Evolutionary conservation across 1,140 invertebrate genomes (phyloP), one percentile per base, ranked within the genome.

Genomic region (Hypothenemus hampei): DNA sequence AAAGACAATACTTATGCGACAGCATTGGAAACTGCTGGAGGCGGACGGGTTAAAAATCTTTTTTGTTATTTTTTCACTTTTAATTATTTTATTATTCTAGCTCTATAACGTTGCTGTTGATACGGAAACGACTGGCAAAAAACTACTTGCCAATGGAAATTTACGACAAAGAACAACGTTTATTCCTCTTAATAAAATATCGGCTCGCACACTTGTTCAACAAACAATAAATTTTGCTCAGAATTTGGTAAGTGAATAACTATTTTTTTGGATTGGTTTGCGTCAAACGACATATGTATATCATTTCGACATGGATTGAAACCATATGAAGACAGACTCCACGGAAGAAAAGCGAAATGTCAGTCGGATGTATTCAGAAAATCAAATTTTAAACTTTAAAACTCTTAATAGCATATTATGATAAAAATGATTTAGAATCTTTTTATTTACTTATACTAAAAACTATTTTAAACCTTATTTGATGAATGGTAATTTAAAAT

Each of bases 181-280:
- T 65, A 86, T 97, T 46, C 95, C 96, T n/a, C 77, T 98, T 36
- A 96, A 97, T 75, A 92, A 93, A 78, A 91, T 97, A 35, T 67
- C 73, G 40, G 80, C 80, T 1, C 71, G 73, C 55, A 61, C 71
- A 37, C 85, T 94, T 49, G 79, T 84, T 65, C 61, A 70, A 0
- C 65, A 75, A 33, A 79, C 77, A 1, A 67, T 95, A 4, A 69
- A 75, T 20, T 70, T 78, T 23, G 93, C 93, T 5, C 78, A 94
- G 72, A 71, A 78, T 24, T 73, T 94, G 61, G 87, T 88, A 63
- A 76, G 78, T 75, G 41, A 29, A 33, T 45, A n/a, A n/a, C n/a
- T n/a, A n/a, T n/a, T n/a, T n/a, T n/a, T n/a, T n/a, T n/a, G n/a
- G n/a, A n/a, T n/a, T n/a, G n/a, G n/a, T n/a, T n/a, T n/a, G n/a